These are phyloP conservation scores for Paramisgurnus dabryanus DNA, from an alignment of 2,113 vertebrate genomes.

Conservation along the genomic window DNA sequence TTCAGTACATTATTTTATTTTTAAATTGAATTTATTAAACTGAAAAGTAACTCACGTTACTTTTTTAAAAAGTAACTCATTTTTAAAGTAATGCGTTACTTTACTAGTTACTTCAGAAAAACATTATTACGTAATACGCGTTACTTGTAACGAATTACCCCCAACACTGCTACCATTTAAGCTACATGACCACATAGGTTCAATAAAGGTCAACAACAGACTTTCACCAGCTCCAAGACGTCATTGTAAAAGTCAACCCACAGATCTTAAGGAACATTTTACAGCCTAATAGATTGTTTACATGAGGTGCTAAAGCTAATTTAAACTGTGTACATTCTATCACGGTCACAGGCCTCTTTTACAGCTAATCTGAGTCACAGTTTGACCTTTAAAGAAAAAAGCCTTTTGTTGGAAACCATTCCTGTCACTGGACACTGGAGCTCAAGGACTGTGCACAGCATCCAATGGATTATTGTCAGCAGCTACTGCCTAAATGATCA, in stretches of 20 bases:
- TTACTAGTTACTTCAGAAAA: too few relatives aligned
- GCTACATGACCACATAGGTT: conserved; percentile 28
- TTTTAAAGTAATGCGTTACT: too few relatives aligned
- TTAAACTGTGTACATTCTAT: conserved; percentile 45
- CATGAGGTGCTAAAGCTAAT: conserved; percentile 34
- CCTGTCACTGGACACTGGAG: not conserved
- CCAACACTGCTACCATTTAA: not conserved
- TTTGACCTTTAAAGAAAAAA: conserved; percentile 27
- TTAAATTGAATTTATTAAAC: too few relatives aligned
- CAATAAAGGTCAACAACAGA: conserved; percentile 46
- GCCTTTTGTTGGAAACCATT: conserved; percentile 2
- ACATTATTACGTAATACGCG: too few relatives aligned
- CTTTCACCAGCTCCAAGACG: conserved; percentile 14
- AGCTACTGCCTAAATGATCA: conserved; percentile 41
- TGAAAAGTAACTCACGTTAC: too few relatives aligned
- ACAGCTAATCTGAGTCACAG: conserved; percentile 36
- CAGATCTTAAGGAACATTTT: conserved; percentile 49
- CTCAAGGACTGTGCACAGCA: conserved; percentile 7
- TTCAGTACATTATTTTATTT: too few relatives aligned
- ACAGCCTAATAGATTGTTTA: conserved; percentile 43
- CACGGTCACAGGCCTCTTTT: conserved; percentile 7
- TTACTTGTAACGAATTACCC: not conserved
- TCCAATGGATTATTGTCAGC: conserved; percentile 23
- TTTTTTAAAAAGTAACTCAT: too few relatives aligned
- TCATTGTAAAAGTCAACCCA: conserved; percentile 32